Base-by-base conservation (phyloP, 2,888 invertebrate genomes). In the Ornithoptera alexandrae region DNA sequence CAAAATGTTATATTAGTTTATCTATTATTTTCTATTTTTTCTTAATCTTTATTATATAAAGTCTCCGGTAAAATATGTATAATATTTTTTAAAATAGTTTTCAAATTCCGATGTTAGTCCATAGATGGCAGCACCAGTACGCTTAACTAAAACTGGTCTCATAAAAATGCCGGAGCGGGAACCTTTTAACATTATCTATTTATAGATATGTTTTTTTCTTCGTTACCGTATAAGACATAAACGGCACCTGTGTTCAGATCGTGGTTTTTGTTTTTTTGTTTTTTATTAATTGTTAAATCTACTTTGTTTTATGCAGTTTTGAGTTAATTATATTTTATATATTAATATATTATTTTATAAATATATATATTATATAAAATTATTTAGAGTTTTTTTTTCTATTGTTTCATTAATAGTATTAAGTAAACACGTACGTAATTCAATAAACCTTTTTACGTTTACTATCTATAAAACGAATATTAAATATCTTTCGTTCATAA, bases 71-170 rank as follows among this genome's bases (percentile, higher is more conserved):
- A 30, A 30, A 30, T 30, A 30, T 3, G 5, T 30, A 30, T 30
- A 30, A 30, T 5, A 30, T 30, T 30, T 30, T 30, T 30, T 53
- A 4, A 6, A 53, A 10, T 46, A 7, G 46, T 15, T 15, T 46
- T 15, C 0, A 46, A 15, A 46, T 46, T 46, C 46, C n/a, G 53
- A 53, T 53, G 53, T 60, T 42, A 18, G 56, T 56, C 62, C 20
- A 73, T 60, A 74, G 75, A 75, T 74, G 75, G 73, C 74, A 69
- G 60, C 61, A 68, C 59, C 58, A 4, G 60, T 53, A 15, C 62
- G 24, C 36, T 63, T 69, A 62, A 68, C 58, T 64, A 36, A 65
- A 64, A 72, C 66, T 70, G 62, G 59, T 65, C 50, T 15, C 46
- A 62, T 63, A 42, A 62, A 66, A 62, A 46, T 36, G 50, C 12